Conservation (phyloP, 1,140 invertebrate species). For the Asobara japonica region DNA sequence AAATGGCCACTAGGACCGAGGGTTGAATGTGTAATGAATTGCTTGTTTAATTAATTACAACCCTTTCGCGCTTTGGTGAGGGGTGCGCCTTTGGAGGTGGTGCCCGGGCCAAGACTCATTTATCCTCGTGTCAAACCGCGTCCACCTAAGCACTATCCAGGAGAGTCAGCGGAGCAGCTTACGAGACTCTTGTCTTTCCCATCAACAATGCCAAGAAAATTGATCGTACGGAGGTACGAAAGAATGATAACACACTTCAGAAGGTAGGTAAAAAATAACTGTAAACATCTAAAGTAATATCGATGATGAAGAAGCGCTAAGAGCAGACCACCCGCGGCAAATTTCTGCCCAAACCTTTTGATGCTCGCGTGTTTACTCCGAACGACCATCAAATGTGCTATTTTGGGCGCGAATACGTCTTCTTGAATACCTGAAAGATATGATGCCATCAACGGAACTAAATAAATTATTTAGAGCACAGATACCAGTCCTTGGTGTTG, state of each 20-base stretch:
- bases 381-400: conserved; percentile 4
- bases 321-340: background rate
- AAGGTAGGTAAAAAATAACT: too few relatives aligned
- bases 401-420: background rate
- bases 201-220: conserved; percentile 39
- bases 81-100: conserved; percentile 20
- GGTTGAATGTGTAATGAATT: conserved; percentile 67
- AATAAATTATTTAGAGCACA: conserved; percentile 43
- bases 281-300: too few relatives aligned
- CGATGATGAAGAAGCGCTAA: background rate
- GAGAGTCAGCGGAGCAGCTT: conserved; percentile 35
- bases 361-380: background rate
- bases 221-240: too few relatives aligned
- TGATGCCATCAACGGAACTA: too few relatives aligned
- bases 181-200: conserved; percentile 14
- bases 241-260: too few relatives aligned
- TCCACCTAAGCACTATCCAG: conserved; percentile 32
- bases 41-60: conserved; percentile 68
- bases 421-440: background rate
- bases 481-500: background rate
- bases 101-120: conserved; percentile 49
- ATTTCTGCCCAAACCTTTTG: background rate
- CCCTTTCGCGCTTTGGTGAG: conserved; percentile 47
- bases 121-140: conserved; percentile 45
- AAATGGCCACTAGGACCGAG: conserved; percentile 40